These are phyloP conservation scores for Cryptotermes secundus DNA, from an alignment of 1,140 invertebrate genomes.

Conservation along the genomic window DNA sequence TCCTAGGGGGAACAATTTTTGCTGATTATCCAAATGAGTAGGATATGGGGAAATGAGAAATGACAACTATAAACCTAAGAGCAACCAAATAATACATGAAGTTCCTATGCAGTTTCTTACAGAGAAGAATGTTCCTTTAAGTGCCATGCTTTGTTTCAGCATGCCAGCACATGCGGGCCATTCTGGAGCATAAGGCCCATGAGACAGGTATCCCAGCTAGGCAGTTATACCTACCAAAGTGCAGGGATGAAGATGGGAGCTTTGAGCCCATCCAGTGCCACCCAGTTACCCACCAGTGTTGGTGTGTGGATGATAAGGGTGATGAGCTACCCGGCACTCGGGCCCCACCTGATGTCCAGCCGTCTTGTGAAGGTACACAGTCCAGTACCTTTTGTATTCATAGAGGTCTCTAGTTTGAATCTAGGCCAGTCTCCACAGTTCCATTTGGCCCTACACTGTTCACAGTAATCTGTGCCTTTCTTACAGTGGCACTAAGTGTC, in stretches of 20 bases:
- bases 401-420: too few species aligned
- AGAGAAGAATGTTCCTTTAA: neutral
- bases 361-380: conserved; percentile 42
- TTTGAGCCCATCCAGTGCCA: conserved; percentile 48
- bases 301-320: conserved; percentile 48
- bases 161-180: conserved; percentile 69
- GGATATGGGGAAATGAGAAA: too few species aligned
- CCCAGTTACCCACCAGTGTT: conserved; percentile 44
- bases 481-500: too few species aligned
- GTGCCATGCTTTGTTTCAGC: conserved; percentile 52
- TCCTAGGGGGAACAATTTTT: too few species aligned
- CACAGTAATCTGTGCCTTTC: too few species aligned
- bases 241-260: conserved; percentile 42
- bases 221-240: conserved; percentile 45
- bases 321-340: conserved; percentile 47
- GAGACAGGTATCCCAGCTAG: conserved; percentile 59
- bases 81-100: too few species aligned
- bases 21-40: too few species aligned
- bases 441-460: too few species aligned
- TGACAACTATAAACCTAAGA: too few species aligned
- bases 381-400: neutral
- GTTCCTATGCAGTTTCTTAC: too few species aligned
- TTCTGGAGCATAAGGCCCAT: conserved; percentile 71
- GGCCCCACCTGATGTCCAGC: conserved; percentile 39
- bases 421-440: too few species aligned